phyloP scores from a whole-genome alignment of 2,797 vertebrate species.

The Morelia viridis region DNA sequence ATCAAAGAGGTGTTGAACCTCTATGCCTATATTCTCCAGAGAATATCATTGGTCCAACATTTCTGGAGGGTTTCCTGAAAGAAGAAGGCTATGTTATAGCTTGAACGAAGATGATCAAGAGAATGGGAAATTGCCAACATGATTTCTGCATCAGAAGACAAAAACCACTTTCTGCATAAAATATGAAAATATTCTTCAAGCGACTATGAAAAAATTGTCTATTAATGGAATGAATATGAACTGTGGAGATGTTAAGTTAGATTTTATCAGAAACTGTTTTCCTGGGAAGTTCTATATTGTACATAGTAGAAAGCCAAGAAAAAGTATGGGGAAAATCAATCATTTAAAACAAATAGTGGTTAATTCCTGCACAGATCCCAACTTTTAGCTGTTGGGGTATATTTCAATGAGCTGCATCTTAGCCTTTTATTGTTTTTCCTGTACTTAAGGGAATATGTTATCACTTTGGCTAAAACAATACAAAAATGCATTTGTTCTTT shows the following conservation, averaged over 20 bases:
- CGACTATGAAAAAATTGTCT: background rate
- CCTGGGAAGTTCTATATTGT: background rate
- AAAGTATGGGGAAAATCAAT: background rate
- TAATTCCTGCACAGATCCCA: background rate
- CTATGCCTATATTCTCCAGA: background rate
- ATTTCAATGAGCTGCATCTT: slow-evolving; percentile 8
- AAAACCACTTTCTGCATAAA: background rate
- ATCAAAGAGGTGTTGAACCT: background rate
- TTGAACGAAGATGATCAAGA: background rate
- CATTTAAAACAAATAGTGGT: background rate
- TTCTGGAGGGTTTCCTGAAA: background rate
- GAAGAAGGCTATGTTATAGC: background rate
- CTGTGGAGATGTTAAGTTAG: background rate
- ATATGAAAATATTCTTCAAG: background rate
- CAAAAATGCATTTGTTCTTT: slow-evolving; percentile 19
- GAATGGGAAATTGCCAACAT: background rate
- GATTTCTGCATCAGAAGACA: background rate
- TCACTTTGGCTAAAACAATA: slow-evolving; percentile 23
- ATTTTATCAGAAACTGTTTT: background rate
- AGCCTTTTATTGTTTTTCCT: slow-evolving; percentile 8
- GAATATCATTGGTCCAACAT: background rate
- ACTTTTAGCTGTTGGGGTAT: background rate
- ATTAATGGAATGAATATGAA: background rate
- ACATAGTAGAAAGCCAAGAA: background rate
- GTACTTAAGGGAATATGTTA: slow-evolving; percentile 20